Evolutionary conservation across 2,888 invertebrate species (phyloP).

Genomic region (Rhamphomyia laevipes): DNA sequence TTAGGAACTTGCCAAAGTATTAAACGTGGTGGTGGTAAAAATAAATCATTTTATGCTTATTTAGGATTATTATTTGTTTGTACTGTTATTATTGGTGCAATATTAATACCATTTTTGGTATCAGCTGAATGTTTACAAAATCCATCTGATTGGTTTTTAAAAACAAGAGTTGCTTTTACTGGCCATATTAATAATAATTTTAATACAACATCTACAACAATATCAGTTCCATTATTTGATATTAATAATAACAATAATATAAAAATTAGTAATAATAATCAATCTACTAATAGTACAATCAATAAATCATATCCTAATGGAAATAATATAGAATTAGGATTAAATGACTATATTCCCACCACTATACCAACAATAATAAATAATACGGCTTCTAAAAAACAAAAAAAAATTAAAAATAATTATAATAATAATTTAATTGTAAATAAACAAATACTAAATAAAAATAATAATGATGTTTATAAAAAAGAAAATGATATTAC

Average conservation of each 20-base stretch:
- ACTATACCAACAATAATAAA: too few relatives aligned
- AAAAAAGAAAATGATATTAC: too few relatives aligned
- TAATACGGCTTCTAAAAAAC: too few relatives aligned
- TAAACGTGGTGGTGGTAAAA: conserved; percentile 20
- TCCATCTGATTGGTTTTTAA: conserved; percentile 35
- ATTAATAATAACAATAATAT: conserved; percentile 6
- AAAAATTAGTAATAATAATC: conserved; percentile 10
- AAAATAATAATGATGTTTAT: too few relatives aligned
- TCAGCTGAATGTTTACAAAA: conserved; percentile 34
- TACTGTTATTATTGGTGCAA: conserved; percentile 34
- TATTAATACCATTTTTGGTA: conserved; percentile 34
- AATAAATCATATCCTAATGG: conserved; percentile 15
- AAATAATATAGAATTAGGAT: conserved; percentile 8
- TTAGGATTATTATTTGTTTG: conserved; percentile 34
- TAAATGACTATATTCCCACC: not conserved
- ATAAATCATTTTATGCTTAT: conserved; percentile 35
- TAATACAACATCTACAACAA: not conserved
- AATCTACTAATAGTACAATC: conserved; percentile 16
- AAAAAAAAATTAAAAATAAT: too few relatives aligned
- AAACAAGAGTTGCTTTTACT: conserved; percentile 28
- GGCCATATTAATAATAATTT: conserved; percentile 1
- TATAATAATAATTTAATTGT: too few relatives aligned
- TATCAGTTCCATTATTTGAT: not conserved
- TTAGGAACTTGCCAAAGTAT: conserved; percentile 20
- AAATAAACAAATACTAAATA: too few relatives aligned